phyloP scores from a whole-genome alignment of 2,888 invertebrate species.

The Drosophila infuscata region DNA sequence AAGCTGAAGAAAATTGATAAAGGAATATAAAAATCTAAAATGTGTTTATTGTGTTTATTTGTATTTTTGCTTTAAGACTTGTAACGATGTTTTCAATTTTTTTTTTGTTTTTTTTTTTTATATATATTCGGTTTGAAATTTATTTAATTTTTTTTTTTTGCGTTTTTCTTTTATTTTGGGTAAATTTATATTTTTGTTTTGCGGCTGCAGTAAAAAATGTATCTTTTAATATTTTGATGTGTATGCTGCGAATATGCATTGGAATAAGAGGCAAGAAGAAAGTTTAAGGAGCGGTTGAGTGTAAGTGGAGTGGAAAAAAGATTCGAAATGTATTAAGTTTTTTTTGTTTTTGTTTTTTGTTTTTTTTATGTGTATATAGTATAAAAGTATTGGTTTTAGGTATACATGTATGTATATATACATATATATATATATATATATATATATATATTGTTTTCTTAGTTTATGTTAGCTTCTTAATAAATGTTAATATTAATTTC shows the following conservation, averaged over 20 bases:
- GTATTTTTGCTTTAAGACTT: conserved; percentile 9
- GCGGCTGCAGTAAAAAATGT: conserved; percentile 70
- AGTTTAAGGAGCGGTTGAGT: conserved; percentile 32
- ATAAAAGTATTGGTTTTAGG: conserved; percentile 67
- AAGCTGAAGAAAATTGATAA: conserved; percentile 39
- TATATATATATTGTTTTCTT: conserved; percentile 57
- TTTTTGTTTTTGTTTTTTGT: conserved; percentile 21
- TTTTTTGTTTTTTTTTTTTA: not conserved
- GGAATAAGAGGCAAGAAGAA: conserved; percentile 44
- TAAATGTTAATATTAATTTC: conserved; percentile 46
- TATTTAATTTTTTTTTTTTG: conserved; percentile 12
- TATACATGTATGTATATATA: conserved; percentile 18
- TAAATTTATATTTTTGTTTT: conserved; percentile 41
- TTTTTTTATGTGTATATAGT: conserved; percentile 65
- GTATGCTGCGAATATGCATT: conserved; percentile 37
- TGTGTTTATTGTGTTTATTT: conserved; percentile 10
- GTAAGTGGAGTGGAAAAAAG: conserved; percentile 49
- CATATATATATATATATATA: not conserved
- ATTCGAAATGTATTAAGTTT: conserved; percentile 36
- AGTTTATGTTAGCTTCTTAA: conserved; percentile 61
- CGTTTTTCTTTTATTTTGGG: conserved; percentile 13
- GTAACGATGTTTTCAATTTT: conserved; percentile 18
- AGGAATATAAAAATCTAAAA: conserved; percentile 17
- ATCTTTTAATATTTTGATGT: conserved; percentile 62
- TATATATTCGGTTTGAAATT: conserved; percentile 14